Evolutionary conservation across 2,888 invertebrate genomes (phyloP), one percentile per base, ranked within the genome.

Genomic region (Hirtodrosophila histrioides): DNA sequence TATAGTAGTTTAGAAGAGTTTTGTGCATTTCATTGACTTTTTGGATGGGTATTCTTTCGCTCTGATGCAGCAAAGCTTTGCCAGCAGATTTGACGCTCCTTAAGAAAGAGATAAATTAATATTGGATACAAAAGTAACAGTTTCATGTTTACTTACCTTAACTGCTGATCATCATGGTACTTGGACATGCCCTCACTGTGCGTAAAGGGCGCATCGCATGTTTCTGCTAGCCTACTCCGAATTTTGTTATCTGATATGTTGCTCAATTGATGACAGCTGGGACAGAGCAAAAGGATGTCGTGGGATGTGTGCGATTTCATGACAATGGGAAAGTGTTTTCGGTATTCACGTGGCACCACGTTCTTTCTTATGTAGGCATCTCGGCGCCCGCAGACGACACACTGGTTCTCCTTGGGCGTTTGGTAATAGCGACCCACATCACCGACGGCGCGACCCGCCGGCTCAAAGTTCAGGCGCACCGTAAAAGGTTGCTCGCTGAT

Each of bases 291-390:
- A 27, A 97, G 91, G 44, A 96, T 94, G 91, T 97, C 97, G 90
- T 97, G 97, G 0, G 96, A 96, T 5, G 94, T 94, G 90, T 96
- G 96, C 24, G 95, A 94, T 89, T 97, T 97, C 94, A 96, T 94
- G 39, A 95, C 92, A 48, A 93, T 94, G 48, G 95, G 95, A 75
- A 96, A 95, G 74, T 94, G 94, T 92, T 94, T 96, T 69, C 96
- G 93, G 87, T 97, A 97, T 90, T 97, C 96, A 58, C 94, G 93
- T 0, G 97, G 97, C 33, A 97, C 95, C n/a, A 97, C 94, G 78
- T 95, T 95, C 91, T 97, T 97, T 17, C 95, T 92, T 55, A 95
- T 94, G 83, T 94, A 95, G 0, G 94, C 94, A 73, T 95, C 93
- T 0, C 91, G 91, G 6, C 91, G 89, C 0, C 96, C 97, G 88